These are phyloP conservation scores for Nanorana parkeri DNA, from an alignment of 2,113 vertebrate genomes.

Conservation along the genomic window DNA sequence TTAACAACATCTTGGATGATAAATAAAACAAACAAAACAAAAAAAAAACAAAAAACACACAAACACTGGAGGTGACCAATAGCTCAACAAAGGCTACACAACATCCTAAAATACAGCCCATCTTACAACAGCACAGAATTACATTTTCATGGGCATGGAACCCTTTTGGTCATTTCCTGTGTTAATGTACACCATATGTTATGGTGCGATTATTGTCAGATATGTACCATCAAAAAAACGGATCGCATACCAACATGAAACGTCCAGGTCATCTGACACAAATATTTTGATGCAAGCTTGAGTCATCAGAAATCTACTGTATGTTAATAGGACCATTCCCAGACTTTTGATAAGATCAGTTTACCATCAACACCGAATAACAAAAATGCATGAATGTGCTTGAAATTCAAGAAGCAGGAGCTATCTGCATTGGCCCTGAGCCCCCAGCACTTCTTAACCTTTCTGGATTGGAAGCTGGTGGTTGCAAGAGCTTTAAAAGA, in stretches of 20 bases:
- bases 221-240: not conserved
- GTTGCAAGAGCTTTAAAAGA: not conserved
- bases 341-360: no score
- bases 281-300: not conserved
- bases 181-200: conserved; percentile 42
- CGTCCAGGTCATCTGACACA: not conserved
- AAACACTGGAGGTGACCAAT: not conserved
- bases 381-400: no score
- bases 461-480: no score
- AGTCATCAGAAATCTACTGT: not conserved
- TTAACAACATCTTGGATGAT: not conserved
- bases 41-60: not conserved
- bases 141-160: conserved; percentile 21
- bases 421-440: no score
- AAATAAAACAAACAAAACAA: not conserved
- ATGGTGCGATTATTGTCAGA: conserved; percentile 13
- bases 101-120: not conserved
- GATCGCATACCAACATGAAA: not conserved
- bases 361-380: no score
- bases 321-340: not conserved
- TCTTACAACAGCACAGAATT: not conserved
- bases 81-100: not conserved
- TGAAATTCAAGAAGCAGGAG: no score
- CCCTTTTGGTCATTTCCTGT: conserved; percentile 42
- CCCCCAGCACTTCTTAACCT: no score